Percentiles rank a stretch among this genome's conserved stretches.
Evolutionary conservation across 2,797 vertebrate genomes (phyloP).

Genomic region (Poeciliopsis gracilis): DNA sequence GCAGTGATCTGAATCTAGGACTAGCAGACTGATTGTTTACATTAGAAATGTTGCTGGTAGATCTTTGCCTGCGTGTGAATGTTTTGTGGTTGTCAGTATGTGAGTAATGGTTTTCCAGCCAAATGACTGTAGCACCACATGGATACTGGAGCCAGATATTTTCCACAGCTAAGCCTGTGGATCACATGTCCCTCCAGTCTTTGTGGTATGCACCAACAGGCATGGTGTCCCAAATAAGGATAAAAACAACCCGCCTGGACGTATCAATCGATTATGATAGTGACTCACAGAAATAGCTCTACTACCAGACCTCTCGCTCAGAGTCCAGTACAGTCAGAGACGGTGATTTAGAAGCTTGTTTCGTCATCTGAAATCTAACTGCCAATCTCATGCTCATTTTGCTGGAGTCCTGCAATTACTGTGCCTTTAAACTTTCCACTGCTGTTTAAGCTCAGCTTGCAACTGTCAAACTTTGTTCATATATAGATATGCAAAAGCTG

Average conservation of each 20-base stretch:
- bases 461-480: conserved; percentile 63
- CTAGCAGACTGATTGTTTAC: neutral
- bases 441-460: conserved; percentile 49
- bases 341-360: conserved; percentile 42
- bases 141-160: conserved; percentile 69
- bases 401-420: conserved; percentile 69
- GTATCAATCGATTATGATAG: conserved; percentile 37
- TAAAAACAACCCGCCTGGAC: conserved; percentile 50
- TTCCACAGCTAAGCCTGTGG: conserved; percentile 52
- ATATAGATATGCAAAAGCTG: conserved; percentile 59
- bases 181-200: conserved; percentile 61
- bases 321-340: conserved; percentile 39
- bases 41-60: conserved; percentile 10
- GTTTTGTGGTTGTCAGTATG: conserved; percentile 43
- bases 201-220: conserved; percentile 62
- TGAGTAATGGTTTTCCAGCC: conserved; percentile 70
- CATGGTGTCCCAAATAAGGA: conserved; percentile 32
- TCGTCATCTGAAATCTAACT: conserved; percentile 50
- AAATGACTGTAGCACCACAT: conserved; percentile 62
- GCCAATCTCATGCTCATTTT: conserved; percentile 50
- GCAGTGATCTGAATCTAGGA: neutral
- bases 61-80: conserved; percentile 3
- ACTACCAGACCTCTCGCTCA: conserved; percentile 52
- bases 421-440: conserved; percentile 52
- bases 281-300: conserved; percentile 58